Conservation (phyloP, 2,113 vertebrate species). For the Alligator mississippiensis region DNA sequence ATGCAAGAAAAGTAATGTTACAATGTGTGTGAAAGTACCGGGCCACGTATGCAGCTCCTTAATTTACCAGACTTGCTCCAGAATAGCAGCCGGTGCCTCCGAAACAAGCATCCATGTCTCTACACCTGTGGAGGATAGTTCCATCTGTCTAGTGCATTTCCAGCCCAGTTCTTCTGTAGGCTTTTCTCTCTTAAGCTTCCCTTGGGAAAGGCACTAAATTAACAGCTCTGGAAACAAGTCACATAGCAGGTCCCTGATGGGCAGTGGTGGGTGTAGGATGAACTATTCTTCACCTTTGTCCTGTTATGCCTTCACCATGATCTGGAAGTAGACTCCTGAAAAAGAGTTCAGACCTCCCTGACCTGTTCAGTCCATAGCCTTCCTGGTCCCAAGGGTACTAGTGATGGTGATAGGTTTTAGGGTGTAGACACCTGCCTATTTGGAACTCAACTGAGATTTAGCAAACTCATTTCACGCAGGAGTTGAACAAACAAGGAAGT, state of each 20-base stretch:
- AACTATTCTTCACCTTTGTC: not conserved
- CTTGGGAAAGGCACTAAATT: not conserved
- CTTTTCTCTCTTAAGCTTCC: not conserved
- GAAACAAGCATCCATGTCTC: too few relatives aligned
- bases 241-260: not conserved
- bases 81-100: too few relatives aligned
- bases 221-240: not conserved
- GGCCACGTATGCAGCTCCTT: not conserved
- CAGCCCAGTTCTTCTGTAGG: too few relatives aligned
- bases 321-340: not conserved
- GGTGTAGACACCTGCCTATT: not conserved
- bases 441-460: not conserved
- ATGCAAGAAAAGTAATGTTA: accelerated
- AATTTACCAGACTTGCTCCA: not conserved
- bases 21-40: accelerated
- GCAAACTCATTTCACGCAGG: not conserved
- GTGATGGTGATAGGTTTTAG: not conserved
- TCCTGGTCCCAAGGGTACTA: not conserved
- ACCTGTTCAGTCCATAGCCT: not conserved
- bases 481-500: not conserved
- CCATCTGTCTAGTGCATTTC: too few relatives aligned
- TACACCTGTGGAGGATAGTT: too few relatives aligned
- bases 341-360: not conserved
- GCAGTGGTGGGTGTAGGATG: not conserved
- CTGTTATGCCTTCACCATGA: not conserved